Percentiles rank a stretch among this genome's conserved stretches.
Conservation (phyloP, 1,140 invertebrate genomes). For the Tetraneura akinire region DNA sequence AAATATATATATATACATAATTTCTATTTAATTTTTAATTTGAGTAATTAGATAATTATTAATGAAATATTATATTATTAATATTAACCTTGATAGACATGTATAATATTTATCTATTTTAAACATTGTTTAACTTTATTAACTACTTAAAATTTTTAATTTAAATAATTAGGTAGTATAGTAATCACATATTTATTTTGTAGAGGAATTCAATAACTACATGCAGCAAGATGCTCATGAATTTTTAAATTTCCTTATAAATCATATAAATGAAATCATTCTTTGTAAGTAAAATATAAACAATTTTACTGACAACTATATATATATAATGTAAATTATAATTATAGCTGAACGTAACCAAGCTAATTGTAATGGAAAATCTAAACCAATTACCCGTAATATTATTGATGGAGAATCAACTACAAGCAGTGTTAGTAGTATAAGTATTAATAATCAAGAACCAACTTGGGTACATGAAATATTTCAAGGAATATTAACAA, state of each 20-base stretch:
- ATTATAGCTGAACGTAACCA: slow-evolving; percentile 77
- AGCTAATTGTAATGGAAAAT: slow-evolving; percentile 62
- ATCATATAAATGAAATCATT: slow-evolving; percentile 93
- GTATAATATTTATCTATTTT: too few species aligned
- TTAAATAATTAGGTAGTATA: too few species aligned
- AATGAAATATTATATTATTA: too few species aligned
- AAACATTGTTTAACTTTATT: too few species aligned
- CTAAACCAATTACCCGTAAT: slow-evolving; percentile 58
- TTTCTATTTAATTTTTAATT: too few species aligned
- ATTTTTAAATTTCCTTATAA: slow-evolving; percentile 98
- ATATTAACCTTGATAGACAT: too few species aligned
- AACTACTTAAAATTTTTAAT: too few species aligned
- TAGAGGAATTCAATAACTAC: slow-evolving; percentile 99
- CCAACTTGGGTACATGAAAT: slow-evolving; percentile 99
- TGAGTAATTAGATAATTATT: too few species aligned
- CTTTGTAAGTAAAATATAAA: slow-evolving; percentile 67
- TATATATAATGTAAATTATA: slow-evolving; percentile 53
- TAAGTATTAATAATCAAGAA: slow-evolving; percentile 68
- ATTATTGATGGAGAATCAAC: slow-evolving; percentile 61
- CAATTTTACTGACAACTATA: slow-evolving; percentile 36
- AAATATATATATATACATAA: too few species aligned
- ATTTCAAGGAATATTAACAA: slow-evolving; percentile 98
- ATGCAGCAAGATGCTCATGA: slow-evolving; percentile 99
- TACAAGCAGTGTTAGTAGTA: slow-evolving; percentile 57
- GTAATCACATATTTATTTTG: slow-evolving; percentile 59